These are phyloP conservation scores for Tapirus terrestris DNA, from an alignment of 2,113 vertebrate species.

Conservation along the genomic window DNA sequence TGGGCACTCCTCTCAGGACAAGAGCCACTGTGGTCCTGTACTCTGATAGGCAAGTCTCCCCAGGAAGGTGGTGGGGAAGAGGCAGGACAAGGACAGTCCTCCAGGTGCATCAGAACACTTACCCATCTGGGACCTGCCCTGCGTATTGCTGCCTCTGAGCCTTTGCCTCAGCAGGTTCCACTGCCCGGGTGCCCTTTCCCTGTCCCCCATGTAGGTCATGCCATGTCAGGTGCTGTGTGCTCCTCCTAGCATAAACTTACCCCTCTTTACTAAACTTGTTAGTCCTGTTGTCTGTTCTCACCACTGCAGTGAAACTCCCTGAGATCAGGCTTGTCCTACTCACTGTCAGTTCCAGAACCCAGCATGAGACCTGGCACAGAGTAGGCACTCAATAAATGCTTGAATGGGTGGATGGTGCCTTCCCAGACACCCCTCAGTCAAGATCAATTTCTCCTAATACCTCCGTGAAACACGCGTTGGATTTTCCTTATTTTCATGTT, in stretches of 20 bases:
- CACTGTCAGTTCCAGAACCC: background rate
- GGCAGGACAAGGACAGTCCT: background rate
- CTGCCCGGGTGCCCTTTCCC: background rate
- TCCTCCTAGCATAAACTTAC: background rate
- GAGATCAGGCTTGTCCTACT: background rate
- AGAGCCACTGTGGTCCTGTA: background rate
- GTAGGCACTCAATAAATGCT: background rate
- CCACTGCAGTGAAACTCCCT: background rate
- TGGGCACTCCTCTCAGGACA: too few species aligned
- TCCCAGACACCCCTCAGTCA: background rate
- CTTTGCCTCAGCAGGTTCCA: background rate
- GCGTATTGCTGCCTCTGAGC: background rate
- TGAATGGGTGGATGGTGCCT: background rate
- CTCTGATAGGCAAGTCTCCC: background rate
- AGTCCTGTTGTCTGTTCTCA: background rate
- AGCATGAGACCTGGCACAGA: background rate
- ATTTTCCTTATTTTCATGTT: background rate
- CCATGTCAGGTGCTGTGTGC: accelerated
- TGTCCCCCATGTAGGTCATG: accelerated
- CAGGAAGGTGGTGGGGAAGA: background rate
- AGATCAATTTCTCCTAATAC: background rate
- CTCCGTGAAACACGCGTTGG: background rate
- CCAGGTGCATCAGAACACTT: too few species aligned
- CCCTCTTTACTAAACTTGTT: too few species aligned
- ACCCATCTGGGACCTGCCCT: background rate